phyloP scores from a whole-genome alignment of 1,140 invertebrate species.

The Brachystomella parvula region DNA sequence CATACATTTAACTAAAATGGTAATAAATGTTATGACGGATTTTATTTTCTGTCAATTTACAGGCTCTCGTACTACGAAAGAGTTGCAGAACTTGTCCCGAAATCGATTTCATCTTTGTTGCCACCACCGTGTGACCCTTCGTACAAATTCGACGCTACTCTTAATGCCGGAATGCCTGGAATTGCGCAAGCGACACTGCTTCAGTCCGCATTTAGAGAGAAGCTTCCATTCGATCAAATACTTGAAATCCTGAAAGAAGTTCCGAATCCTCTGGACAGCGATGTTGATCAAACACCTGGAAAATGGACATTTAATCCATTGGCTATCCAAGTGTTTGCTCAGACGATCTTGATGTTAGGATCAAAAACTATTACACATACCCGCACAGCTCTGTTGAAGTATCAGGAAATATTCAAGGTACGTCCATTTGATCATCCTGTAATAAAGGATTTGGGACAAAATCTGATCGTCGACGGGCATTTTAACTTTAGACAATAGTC shows the following conservation, averaged over 20 bases:
- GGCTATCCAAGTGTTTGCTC: slow-evolving; percentile 94
- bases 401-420: slow-evolving; percentile 87
- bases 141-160: slow-evolving; percentile 74
- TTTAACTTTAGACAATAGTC: slow-evolving; percentile 58
- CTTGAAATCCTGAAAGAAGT: slow-evolving; percentile 77
- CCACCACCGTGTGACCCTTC: slow-evolving; percentile 68
- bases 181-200: slow-evolving; percentile 75
- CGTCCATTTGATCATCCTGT: slow-evolving; percentile 6
- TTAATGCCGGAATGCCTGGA: slow-evolving; percentile 65
- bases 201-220: slow-evolving; percentile 73
- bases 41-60: slow-evolving; percentile 38
- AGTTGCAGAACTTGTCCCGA: slow-evolving; percentile 84
- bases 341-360: slow-evolving; percentile 84
- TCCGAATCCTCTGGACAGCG: slow-evolving; percentile 64
- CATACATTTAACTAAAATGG: neutral
- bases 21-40: no score
- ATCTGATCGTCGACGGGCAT: no score
- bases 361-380: slow-evolving; percentile 97
- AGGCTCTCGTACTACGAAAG: slow-evolving; percentile 92
- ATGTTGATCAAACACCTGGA: slow-evolving; percentile 47
- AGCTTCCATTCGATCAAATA: slow-evolving; percentile 82
- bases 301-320: slow-evolving; percentile 62
- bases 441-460: slow-evolving; percentile 4
- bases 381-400: slow-evolving; percentile 95
- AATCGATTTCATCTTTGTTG: slow-evolving; percentile 73